These are phyloP conservation scores for Corydoras maculifer DNA, from an alignment of 2,113 vertebrate species.

Conservation along the genomic window DNA sequence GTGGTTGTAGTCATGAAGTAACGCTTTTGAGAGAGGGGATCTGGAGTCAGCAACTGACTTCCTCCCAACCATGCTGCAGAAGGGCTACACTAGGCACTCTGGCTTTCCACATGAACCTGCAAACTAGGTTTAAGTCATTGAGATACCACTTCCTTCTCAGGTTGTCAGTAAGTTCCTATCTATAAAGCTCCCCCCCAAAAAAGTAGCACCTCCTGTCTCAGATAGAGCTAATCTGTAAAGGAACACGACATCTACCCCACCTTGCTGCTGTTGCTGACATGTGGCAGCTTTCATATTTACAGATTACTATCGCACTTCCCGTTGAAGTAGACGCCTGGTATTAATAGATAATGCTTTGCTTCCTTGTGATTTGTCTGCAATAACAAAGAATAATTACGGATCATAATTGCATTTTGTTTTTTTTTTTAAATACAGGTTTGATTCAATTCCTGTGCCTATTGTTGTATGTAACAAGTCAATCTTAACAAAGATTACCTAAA, in stretches of 20 bases:
- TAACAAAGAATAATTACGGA: not conserved
- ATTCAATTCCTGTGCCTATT: too few relatives aligned
- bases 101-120: slow-evolving; percentile 22
- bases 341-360: slow-evolving; percentile 35
- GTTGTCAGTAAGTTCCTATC: slow-evolving; percentile 36
- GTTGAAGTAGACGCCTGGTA: slow-evolving; percentile 38
- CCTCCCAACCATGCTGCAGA: slow-evolving; percentile 27
- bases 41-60: slow-evolving; percentile 43
- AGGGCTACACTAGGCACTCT: slow-evolving; percentile 18
- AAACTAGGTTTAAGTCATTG: slow-evolving; percentile 26
- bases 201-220: slow-evolving; percentile 31
- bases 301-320: slow-evolving; percentile 43
- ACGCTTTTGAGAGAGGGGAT: slow-evolving; percentile 11
- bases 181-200: slow-evolving; percentile 11
- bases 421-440: too few relatives aligned
- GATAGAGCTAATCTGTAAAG: slow-evolving; percentile 13
- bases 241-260: slow-evolving; percentile 18
- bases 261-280: slow-evolving; percentile 30
- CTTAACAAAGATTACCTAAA: too few relatives aligned
- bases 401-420: slow-evolving; percentile 1
- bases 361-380: slow-evolving; percentile 5
- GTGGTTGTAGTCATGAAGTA: slow-evolving; percentile 35
- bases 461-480: too few relatives aligned
- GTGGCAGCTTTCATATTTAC: slow-evolving; percentile 35
- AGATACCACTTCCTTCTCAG: slow-evolving; percentile 44